A percentile compares a stretch with the other conserved stretches of the same genome.
Evolutionary conservation across 2,888 invertebrate genomes (phyloP).

Genomic region (Melanotus villosus): DNA sequence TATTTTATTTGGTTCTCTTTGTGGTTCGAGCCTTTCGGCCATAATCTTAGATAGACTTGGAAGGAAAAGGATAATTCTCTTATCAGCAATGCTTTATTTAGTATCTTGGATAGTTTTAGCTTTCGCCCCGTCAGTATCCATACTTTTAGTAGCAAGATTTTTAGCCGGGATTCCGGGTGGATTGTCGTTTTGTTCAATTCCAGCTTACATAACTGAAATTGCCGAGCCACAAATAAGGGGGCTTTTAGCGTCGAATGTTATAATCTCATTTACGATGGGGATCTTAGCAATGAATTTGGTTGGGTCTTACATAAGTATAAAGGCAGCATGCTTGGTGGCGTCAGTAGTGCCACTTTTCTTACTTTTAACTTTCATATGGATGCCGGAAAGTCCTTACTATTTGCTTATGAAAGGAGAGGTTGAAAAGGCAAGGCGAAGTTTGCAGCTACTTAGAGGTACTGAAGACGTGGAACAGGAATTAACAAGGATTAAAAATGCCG

Average conservation of each 20-base stretch:
- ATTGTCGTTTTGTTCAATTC: slow-evolving; percentile 67
- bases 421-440: slow-evolving; percentile 68
- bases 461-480: slow-evolving; percentile 69
- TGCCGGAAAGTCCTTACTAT: slow-evolving; percentile 75
- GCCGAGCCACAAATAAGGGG: slow-evolving; percentile 74
- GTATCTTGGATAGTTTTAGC: slow-evolving; percentile 77
- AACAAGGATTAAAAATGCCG: slow-evolving; percentile 58
- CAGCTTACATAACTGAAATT: slow-evolving; percentile 75
- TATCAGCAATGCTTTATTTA: slow-evolving; percentile 75
- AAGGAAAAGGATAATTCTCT: slow-evolving; percentile 75
- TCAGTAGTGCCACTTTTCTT: slow-evolving; percentile 68
- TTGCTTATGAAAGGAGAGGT: slow-evolving; percentile 66
- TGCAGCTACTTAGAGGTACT: slow-evolving; percentile 69
- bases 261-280: slow-evolving; percentile 70
- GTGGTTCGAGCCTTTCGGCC: slow-evolving; percentile 76
- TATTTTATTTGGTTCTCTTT: slow-evolving; percentile 76
- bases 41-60: slow-evolving; percentile 77
- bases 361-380: slow-evolving; percentile 68
- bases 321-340: slow-evolving; percentile 69
- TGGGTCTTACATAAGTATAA: slow-evolving; percentile 69
- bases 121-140: slow-evolving; percentile 71
- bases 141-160: slow-evolving; percentile 71
- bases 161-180: slow-evolving; percentile 75
- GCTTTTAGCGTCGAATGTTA: slow-evolving; percentile 72
- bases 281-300: slow-evolving; percentile 71